Conservation (phyloP, 2,888 invertebrate species). For the Conistra vaccinii region DNA sequence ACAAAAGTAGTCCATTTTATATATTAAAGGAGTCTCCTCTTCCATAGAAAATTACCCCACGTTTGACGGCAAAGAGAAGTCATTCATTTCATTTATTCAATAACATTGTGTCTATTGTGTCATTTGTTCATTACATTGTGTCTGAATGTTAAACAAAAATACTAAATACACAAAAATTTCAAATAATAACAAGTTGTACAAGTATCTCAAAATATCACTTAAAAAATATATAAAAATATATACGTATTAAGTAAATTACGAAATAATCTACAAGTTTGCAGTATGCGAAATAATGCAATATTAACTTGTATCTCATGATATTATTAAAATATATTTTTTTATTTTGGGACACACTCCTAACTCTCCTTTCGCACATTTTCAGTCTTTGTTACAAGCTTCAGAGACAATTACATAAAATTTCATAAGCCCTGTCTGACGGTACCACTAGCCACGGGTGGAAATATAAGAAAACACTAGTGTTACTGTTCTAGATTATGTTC, state of each 20-base stretch:
- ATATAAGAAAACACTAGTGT: neutral
- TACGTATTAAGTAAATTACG: neutral
- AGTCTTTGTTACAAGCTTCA: constrained; percentile 45
- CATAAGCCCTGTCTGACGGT: constrained; percentile 43
- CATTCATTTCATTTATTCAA: too few relatives aligned
- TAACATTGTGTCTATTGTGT: too few relatives aligned
- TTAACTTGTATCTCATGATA: neutral
- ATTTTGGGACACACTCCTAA: constrained; percentile 16
- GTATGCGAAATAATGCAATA: neutral
- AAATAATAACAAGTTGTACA: too few relatives aligned
- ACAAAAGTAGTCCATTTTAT: neutral
- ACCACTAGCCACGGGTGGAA: neutral
- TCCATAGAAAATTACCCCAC: too few relatives aligned
- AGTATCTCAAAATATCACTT: too few relatives aligned
- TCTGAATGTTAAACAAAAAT: too few relatives aligned
- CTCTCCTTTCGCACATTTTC: constrained; percentile 50
- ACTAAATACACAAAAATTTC: too few relatives aligned
- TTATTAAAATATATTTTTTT: neutral
- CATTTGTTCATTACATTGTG: too few relatives aligned
- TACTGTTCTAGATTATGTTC: neutral
- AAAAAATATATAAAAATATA: too few relatives aligned
- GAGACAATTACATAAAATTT: constrained; percentile 66
- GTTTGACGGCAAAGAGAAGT: too few relatives aligned
- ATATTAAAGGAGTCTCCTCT: too few relatives aligned
- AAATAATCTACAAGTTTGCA: neutral